phyloP scores from a whole-genome alignment of 2,113 vertebrate genomes.

The Rhegmatorhina hoffmannsi region DNA sequence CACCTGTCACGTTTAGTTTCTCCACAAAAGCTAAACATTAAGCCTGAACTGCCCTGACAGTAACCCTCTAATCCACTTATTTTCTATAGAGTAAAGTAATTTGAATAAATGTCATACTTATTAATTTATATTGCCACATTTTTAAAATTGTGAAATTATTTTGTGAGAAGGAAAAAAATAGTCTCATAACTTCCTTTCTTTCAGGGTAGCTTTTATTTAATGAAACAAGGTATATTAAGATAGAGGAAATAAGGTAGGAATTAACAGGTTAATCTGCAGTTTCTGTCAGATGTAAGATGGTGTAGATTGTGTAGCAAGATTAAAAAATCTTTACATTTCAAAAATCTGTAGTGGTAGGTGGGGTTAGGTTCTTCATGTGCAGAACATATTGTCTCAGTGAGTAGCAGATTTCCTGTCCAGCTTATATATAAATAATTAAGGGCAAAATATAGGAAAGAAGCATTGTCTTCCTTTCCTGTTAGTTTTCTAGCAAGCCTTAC shows the following conservation, averaged over 20 bases:
- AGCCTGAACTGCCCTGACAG: neutral
- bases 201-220: neutral
- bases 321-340: neutral
- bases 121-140: neutral
- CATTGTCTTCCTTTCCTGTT: neutral
- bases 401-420: neutral
- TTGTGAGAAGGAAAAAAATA: neutral
- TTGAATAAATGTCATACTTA: neutral
- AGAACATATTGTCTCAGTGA: neutral
- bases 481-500: neutral
- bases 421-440: neutral
- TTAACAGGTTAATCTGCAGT: neutral
- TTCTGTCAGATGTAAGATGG: neutral
- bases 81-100: neutral
- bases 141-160: neutral
- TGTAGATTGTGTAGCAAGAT: neutral
- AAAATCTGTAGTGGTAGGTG: neutral
- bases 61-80: neutral
- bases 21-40: neutral
- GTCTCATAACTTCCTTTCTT: neutral
- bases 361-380: neutral
- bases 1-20: neutral
- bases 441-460: neutral
- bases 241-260: neutral
- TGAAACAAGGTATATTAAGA: neutral